phyloP scores from a whole-genome alignment of 2,797 vertebrate genomes.

The Sebastiscus tertius region DNA sequence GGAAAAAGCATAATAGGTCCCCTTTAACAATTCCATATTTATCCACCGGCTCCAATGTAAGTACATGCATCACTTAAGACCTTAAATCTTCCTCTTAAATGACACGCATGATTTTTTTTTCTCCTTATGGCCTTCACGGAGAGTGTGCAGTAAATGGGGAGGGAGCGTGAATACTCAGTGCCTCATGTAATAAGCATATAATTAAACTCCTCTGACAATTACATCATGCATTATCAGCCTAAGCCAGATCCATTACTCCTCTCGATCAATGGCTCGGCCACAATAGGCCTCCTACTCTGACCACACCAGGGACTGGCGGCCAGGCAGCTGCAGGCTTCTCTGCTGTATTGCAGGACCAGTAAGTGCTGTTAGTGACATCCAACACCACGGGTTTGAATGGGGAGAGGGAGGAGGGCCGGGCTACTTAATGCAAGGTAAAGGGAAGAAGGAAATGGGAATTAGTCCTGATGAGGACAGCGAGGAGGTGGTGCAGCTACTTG shows the following conservation, averaged over 20 bases:
- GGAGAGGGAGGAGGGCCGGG: slow-evolving; percentile 50
- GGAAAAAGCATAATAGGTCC: too few species aligned
- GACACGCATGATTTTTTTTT: slow-evolving; percentile 7
- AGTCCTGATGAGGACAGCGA: slow-evolving; percentile 68
- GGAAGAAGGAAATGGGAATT: slow-evolving; percentile 78
- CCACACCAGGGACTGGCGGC: slow-evolving; percentile 73
- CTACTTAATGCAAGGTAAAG: slow-evolving; percentile 76
- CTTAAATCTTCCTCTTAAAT: slow-evolving; percentile 39
- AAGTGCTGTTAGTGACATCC: slow-evolving; percentile 85
- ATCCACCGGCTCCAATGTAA: not conserved
- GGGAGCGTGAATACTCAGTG: slow-evolving; percentile 76
- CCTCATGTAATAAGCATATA: slow-evolving; percentile 85
- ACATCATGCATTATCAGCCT: slow-evolving; percentile 91
- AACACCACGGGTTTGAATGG: slow-evolving; percentile 71
- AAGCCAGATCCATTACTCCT: slow-evolving; percentile 90
- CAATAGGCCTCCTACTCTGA: slow-evolving; percentile 77
- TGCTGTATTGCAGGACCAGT: slow-evolving; percentile 73
- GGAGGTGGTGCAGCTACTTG: slow-evolving; percentile 70
- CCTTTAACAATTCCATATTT: not conserved
- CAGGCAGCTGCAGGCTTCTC: slow-evolving; percentile 66
- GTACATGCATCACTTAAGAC: slow-evolving; percentile 7
- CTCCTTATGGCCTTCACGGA: slow-evolving; percentile 55
- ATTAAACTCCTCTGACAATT: slow-evolving; percentile 94
- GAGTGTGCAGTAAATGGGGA: slow-evolving; percentile 68
- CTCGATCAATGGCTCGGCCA: slow-evolving; percentile 83